A percentile compares a stretch with the other conserved stretches of the same genome.
Conservation (phyloP, 2,113 vertebrate species). For the Dolichotis patagonum region DNA sequence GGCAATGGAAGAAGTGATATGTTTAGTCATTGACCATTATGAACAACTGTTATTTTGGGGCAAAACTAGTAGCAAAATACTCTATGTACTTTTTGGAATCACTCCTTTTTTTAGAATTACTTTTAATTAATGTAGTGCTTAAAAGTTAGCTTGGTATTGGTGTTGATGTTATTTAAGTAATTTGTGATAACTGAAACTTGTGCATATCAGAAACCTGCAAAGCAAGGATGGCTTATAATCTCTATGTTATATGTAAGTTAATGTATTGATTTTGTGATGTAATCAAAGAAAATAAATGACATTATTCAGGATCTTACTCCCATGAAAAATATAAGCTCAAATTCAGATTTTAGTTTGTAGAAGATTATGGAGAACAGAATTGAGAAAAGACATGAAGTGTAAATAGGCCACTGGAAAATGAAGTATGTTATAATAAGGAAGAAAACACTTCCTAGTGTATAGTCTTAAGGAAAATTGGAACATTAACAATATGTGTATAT, state of each 20-base stretch:
- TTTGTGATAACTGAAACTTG: neutral
- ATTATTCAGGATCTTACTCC: neutral
- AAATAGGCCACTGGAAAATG: neutral
- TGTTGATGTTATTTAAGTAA: neutral
- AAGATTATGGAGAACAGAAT: neutral
- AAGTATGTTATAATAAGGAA: neutral
- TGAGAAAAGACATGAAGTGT: neutral
- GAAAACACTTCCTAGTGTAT: neutral
- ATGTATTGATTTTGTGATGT: neutral
- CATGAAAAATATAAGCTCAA: neutral
- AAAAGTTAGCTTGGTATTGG: neutral
- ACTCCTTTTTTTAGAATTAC: neutral
- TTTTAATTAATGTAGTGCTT: neutral
- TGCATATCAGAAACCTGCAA: neutral
- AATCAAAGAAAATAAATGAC: neutral
- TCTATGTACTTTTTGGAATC: neutral
- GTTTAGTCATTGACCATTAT: neutral
- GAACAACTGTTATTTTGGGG: neutral
- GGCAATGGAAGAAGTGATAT: neutral
- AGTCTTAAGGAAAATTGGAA: neutral
- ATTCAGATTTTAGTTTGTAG: neutral
- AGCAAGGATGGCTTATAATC: neutral
- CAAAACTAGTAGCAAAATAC: neutral
- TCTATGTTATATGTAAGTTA: neutral
- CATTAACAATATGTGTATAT: too few species aligned